Evolutionary conservation across 2,797 vertebrate species (phyloP), one percentile per base, ranked within the genome.

Genomic region (Siniperca scherzeri): DNA sequence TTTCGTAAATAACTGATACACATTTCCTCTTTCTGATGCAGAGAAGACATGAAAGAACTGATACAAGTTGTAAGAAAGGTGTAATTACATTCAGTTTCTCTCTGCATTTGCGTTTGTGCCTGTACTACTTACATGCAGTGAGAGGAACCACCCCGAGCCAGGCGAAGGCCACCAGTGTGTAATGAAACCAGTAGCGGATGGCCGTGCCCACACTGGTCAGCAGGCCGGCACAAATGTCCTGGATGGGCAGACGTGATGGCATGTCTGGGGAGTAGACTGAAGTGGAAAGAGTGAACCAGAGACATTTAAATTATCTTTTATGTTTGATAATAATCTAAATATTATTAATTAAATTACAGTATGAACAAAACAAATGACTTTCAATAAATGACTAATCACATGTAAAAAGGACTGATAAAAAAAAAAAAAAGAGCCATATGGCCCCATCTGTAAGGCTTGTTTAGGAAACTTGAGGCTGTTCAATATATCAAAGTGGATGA

Each of bases 161-260:
- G 1, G 99, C 99, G 62, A 99, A 99, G 95, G 99, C 99, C 96
- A 99, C 99, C 95, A 99, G 96, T 77, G 99, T 99, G 82, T 99
- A 99, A 95, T 99, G 99, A 93, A 99, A 99, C 99, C 99, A 99
- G 90, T 99, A 99, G 93, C 98, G 97, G 93, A 99, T 99, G 87
- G 98, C 99, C 46, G 98, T 99, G 93, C 99, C 98, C 94, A 99
- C 98, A 95, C 99, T 99, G 5, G 98, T 99, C 91, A 99, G 97
- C 92, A 99, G 95, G 88, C 99, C 99, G 61, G 98, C 98, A 93
- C 98, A 99, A 91, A 99, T 99, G 93, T 99, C 99, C 96, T 99
- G 98, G 93, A 99, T 98, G 84, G 99, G 99, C 92, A 99, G 97
- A 91, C 99, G 96, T 56, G 99, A 98, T 91, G 99, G 99, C 99